phyloP scores from a whole-genome alignment of 2,797 vertebrate genomes.

The Molossus molossus region DNA sequence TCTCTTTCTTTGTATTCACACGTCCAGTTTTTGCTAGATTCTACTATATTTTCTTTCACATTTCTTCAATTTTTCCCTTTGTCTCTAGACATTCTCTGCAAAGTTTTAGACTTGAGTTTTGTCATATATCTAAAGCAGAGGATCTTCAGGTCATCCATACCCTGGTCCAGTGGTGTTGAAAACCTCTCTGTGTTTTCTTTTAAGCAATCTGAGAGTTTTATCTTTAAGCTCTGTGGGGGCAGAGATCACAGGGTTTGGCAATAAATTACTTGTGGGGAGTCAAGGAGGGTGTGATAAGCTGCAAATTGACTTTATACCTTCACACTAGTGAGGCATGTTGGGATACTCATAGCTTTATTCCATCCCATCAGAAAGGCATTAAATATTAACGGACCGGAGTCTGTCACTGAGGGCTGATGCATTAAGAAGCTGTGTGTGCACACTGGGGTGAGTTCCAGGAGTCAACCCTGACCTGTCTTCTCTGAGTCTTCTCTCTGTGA shows the following conservation, averaged over 20 bases:
- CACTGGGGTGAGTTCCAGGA: neutral
- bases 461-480: neutral
- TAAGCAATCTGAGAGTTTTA: conserved; percentile 45
- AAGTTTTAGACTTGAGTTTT: conserved; percentile 55
- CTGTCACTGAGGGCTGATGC: neutral
- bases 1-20: conserved; percentile 51
- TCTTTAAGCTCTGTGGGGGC: conserved; percentile 58
- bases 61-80: conserved; percentile 8
- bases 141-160: conserved; percentile 29
- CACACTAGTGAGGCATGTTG: conserved; percentile 9
- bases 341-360: conserved; percentile 54
- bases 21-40: neutral
- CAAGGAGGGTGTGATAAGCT: conserved; percentile 42
- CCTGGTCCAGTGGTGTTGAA: neutral
- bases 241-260: conserved; percentile 62
- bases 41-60: neutral
- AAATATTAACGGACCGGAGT: conserved; percentile 9
- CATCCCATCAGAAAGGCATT: conserved; percentile 23
- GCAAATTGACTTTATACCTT: conserved; percentile 67
- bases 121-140: neutral
- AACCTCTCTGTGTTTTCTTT: conserved; percentile 49
- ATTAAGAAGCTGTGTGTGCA: neutral
- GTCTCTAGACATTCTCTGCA: neutral
- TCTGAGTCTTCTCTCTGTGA: neutral
- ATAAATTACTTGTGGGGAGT: conserved; percentile 51